phyloP scores from a whole-genome alignment of 2,113 vertebrate species.

The Chloropsis hardwickii region DNA sequence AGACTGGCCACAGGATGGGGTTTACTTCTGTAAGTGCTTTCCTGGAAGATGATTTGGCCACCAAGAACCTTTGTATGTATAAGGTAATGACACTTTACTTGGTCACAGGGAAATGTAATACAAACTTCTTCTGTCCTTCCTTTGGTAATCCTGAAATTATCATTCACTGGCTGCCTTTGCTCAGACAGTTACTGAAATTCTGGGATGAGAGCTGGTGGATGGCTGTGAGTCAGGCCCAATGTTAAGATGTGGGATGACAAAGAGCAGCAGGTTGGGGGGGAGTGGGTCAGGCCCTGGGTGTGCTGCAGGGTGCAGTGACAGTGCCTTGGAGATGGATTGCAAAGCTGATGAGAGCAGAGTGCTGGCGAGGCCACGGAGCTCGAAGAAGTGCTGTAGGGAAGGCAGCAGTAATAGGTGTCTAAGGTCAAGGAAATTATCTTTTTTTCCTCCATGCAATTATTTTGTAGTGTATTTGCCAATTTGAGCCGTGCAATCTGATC shows the following conservation, averaged over 20 bases:
- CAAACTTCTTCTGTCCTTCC: not conserved
- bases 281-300: not conserved
- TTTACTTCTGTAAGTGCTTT: not conserved
- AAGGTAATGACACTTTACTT: not conserved
- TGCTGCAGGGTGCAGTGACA: not conserved
- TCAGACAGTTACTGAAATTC: not conserved
- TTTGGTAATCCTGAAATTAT: not conserved
- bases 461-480: not conserved
- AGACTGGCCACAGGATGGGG: not conserved
- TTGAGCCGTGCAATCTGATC: not conserved
- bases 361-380: not conserved
- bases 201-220: not conserved
- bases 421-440: not conserved
- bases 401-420: not conserved
- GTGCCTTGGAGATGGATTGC: not conserved
- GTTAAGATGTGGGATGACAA: not conserved
- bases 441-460: not conserved
- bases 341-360: not conserved
- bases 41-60: not conserved
- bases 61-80: not conserved
- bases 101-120: not conserved
- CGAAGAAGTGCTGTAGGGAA: accelerated
- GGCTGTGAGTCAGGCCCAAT: not conserved
- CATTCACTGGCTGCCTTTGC: not conserved
- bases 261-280: not conserved